Conservation (phyloP, 2,888 invertebrate species). For the Corythucha ciliata region DNA sequence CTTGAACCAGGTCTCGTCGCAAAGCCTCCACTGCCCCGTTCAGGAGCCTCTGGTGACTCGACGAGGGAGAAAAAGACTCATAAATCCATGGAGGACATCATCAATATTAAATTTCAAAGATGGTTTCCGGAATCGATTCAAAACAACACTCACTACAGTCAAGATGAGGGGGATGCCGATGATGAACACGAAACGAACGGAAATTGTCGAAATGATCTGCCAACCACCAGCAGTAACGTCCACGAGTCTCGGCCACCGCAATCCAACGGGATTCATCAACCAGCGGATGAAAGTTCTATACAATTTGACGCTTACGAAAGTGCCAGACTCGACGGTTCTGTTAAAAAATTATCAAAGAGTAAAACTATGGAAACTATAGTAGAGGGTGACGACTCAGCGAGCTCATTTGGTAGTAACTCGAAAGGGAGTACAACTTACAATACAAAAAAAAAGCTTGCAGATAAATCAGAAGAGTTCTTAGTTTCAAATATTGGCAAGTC, state of each 20-base stretch:
- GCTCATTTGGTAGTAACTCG: background rate
- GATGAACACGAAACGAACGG: too few relatives aligned
- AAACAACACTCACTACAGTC: slow-evolving; percentile 18
- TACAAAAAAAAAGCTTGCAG: background rate
- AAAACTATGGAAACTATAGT: slow-evolving; percentile 27
- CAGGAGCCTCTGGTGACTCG: slow-evolving; percentile 5
- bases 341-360: slow-evolving; percentile 17
- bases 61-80: slow-evolving; percentile 18
- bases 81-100: slow-evolving; percentile 33
- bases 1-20: slow-evolving; percentile 35
- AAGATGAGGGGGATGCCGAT: background rate
- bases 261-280: background rate
- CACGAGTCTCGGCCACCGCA: too few relatives aligned
- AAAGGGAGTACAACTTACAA: background rate
- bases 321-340: slow-evolving; percentile 19
- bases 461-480: slow-evolving; percentile 19
- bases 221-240: background rate
- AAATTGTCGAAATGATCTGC: too few relatives aligned
- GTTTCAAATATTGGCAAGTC: slow-evolving; percentile 26
- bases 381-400: slow-evolving; percentile 22
- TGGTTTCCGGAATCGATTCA: slow-evolving; percentile 37
- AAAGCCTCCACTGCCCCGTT: slow-evolving; percentile 36
- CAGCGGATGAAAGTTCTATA: slow-evolving; percentile 3
- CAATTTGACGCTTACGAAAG: slow-evolving; percentile 28
- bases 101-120: slow-evolving; percentile 38